phyloP scores from a whole-genome alignment of 2,888 invertebrate species.

The Epinotia brunnichana region DNA sequence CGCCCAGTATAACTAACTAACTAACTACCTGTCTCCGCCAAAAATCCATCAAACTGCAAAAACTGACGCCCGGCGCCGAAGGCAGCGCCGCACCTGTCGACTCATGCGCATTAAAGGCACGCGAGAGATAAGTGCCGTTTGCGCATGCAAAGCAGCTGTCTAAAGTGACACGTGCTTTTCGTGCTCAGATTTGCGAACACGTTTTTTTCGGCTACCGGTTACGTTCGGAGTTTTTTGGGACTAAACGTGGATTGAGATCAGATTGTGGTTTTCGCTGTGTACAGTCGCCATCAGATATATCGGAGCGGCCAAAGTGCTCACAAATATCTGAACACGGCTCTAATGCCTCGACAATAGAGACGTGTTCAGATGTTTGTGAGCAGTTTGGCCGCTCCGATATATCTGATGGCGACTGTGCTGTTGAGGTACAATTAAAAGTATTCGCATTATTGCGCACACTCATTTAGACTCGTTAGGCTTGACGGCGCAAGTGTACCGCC shows the following conservation, averaged over 20 bases:
- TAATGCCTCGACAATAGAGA: no score
- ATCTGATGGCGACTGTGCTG: no score
- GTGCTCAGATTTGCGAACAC: slow-evolving; percentile 19
- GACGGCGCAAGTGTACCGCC: no score
- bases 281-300: no score
- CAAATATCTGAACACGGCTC: no score
- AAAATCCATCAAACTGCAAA: slow-evolving; percentile 16
- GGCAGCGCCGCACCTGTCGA: slow-evolving; percentile 32
- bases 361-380: no score
- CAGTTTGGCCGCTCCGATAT: no score
- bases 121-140: slow-evolving; percentile 31
- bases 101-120: slow-evolving; percentile 35
- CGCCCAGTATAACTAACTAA: no score
- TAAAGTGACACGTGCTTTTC: slow-evolving; percentile 29
- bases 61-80: slow-evolving; percentile 12
- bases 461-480: no score
- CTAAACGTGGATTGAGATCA: not conserved
- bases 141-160: slow-evolving; percentile 32
- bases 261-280: not conserved
- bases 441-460: no score
- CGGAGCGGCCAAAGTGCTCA: no score
- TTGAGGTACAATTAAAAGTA: no score
- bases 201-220: slow-evolving; percentile 26
- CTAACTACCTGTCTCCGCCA: slow-evolving; percentile 8
- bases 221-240: not conserved